Conservation (phyloP, 1,140 invertebrate genomes). For the Drosophila bifasciata region DNA sequence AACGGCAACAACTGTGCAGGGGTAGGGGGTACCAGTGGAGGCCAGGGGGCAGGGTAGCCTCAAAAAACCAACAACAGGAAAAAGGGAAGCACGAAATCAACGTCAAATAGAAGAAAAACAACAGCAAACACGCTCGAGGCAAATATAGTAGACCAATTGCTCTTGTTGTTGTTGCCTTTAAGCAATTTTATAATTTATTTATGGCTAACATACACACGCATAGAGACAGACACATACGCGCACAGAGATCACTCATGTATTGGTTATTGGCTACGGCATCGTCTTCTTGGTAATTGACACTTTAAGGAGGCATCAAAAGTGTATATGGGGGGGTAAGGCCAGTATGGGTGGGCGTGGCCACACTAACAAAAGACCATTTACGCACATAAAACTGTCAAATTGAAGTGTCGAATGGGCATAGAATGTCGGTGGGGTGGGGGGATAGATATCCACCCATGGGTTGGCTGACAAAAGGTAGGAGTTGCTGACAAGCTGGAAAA, state of each 20-base stretch:
- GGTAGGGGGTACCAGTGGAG: background rate
- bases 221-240: constrained; percentile 4
- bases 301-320: constrained; percentile 71
- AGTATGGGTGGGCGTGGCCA: constrained; percentile 55
- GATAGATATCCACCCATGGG: background rate
- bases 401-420: constrained; percentile 62
- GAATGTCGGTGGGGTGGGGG: background rate
- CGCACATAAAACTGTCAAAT: constrained; percentile 76
- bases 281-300: constrained; percentile 71
- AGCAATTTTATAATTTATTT: constrained; percentile 77
- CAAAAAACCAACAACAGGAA: constrained; percentile 28
- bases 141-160: constrained; percentile 78
- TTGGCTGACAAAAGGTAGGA: background rate
- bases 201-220: constrained; percentile 38
- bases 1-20: constrained; percentile 42
- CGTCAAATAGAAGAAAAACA: constrained; percentile 51
- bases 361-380: constrained; percentile 73
- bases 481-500: constrained; percentile 5
- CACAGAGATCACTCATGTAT: background rate
- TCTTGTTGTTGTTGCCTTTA: constrained; percentile 55
- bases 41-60: constrained; percentile 3
- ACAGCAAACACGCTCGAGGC: constrained; percentile 28
- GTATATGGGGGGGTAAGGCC: constrained; percentile 7
- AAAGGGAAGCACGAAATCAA: constrained; percentile 76
- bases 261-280: constrained; percentile 31